phyloP scores from a whole-genome alignment of 2,113 vertebrate genomes.

The Protomyctophum bolini region DNA sequence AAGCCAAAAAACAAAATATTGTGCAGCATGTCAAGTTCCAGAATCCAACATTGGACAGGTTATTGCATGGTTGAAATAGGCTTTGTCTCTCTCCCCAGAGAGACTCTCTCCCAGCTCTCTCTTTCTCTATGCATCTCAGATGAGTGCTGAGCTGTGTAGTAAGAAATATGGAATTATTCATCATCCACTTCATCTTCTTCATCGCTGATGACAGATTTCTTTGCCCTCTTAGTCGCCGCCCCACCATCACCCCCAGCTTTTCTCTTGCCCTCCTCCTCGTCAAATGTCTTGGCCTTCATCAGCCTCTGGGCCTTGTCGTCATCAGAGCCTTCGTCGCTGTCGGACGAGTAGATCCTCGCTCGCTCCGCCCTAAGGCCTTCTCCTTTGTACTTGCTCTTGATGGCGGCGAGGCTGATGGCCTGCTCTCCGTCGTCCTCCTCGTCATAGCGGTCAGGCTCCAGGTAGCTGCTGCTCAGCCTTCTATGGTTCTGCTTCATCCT shows the following conservation, averaged over 20 bases:
- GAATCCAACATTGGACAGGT: no score
- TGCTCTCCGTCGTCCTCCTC: slow-evolving; percentile 98
- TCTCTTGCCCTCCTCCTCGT: slow-evolving; percentile 93
- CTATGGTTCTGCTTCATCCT: slow-evolving; percentile 97
- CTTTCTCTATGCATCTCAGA: no score
- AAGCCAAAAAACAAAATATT: no score
- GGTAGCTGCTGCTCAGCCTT: slow-evolving; percentile 92
- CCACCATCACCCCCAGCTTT: slow-evolving; percentile 83
- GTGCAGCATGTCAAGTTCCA: no score
- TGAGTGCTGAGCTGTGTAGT: no score
- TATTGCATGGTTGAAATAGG: no score
- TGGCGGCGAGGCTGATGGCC: slow-evolving; percentile 94
- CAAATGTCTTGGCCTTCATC: slow-evolving; percentile 97
- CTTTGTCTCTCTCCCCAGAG: no score
- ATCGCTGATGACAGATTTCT: slow-evolving; percentile 97
- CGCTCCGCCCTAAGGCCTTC: slow-evolving; percentile 94
- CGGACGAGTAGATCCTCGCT: slow-evolving; percentile 97
- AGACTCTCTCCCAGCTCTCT: no score
- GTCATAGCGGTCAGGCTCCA: slow-evolving; percentile 96
- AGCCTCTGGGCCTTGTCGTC: slow-evolving; percentile 93
- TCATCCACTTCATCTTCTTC: slow-evolving; percentile 93
- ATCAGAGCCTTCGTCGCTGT: slow-evolving; percentile 97
- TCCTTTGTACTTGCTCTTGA: slow-evolving; percentile 96
- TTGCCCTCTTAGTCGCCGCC: slow-evolving; percentile 87
- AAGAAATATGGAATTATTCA: slow-evolving; percentile 50